These are phyloP conservation scores for Mizuhopecten yessoensis DNA, from an alignment of 1,140 invertebrate genomes.

Conservation along the genomic window DNA sequence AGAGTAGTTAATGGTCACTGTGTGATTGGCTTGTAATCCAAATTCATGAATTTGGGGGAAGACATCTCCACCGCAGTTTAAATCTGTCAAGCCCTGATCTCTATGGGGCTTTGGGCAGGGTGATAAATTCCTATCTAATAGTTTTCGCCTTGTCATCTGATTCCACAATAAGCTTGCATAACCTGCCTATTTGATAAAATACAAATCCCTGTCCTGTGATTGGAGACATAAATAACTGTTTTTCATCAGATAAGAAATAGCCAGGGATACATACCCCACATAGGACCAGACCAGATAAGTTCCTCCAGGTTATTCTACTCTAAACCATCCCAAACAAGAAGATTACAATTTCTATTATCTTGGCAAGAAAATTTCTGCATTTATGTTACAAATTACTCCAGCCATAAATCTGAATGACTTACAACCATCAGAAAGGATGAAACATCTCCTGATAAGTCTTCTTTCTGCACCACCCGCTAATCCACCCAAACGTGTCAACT, in stretches of 20 bases:
- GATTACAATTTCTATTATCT: constrained; percentile 40
- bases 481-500: constrained; percentile 15
- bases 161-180: constrained; percentile 62
- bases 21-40: constrained; percentile 59
- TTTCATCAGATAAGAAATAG: constrained; percentile 60
- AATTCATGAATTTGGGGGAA: constrained; percentile 60
- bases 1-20: constrained; percentile 63
- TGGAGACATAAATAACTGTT: constrained; percentile 65
- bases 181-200: constrained; percentile 61
- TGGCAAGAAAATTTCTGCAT: constrained; percentile 1
- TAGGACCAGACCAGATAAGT: background rate
- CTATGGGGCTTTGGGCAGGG: constrained; percentile 49
- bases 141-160: constrained; percentile 58
- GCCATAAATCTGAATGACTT: constrained; percentile 38
- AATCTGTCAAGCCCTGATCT: constrained; percentile 60
- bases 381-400: constrained; percentile 20
- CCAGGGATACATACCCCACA: constrained; percentile 12
- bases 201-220: constrained; percentile 55
- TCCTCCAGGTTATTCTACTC: background rate
- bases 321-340: constrained; percentile 25
- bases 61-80: constrained; percentile 57
- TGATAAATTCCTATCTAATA: constrained; percentile 62
- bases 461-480: background rate
- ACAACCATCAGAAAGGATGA: constrained; percentile 27
- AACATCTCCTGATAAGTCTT: background rate